phyloP scores from a whole-genome alignment of 2,797 vertebrate species.

The Acrossocheilus fasciatus region DNA sequence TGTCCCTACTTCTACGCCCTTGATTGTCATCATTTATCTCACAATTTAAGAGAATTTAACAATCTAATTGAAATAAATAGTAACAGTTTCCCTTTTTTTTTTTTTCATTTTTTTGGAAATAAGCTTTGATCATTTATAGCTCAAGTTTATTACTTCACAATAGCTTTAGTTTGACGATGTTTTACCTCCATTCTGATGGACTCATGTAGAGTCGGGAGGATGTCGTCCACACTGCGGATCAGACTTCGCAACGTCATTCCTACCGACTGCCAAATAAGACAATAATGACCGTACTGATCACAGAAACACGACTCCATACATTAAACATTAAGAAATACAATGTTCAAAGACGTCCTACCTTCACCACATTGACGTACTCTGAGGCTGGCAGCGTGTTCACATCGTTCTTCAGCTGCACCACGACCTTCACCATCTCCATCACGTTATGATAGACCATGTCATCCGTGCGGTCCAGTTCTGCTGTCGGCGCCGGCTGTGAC shows the following conservation, averaged over 20 bases:
- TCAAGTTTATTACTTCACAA: background rate
- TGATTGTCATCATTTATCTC: background rate
- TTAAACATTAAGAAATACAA: background rate
- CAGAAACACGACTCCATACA: background rate
- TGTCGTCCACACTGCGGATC: conserved; percentile 87
- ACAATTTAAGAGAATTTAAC: too few relatives aligned
- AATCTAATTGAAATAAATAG: background rate
- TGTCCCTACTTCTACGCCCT: too few relatives aligned
- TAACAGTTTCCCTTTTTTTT: background rate
- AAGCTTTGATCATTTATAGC: background rate
- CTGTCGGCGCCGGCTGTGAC: conserved; percentile 81
- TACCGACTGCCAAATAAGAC: conserved; percentile 75
- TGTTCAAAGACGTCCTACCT: conserved; percentile 72
- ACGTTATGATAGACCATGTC: conserved; percentile 87
- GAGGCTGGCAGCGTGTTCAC: conserved; percentile 82
- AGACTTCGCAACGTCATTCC: conserved; percentile 87
- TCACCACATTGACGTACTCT: conserved; percentile 86
- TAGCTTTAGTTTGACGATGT: background rate
- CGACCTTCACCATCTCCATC: conserved; percentile 89
- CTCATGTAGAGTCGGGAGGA: conserved; percentile 84
- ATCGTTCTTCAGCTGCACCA: conserved; percentile 90
- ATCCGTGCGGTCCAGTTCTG: conserved; percentile 88
- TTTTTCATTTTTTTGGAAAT: background rate
- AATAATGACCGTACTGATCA: background rate
- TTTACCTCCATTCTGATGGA: conserved; percentile 88